Evolutionary conservation across 2,888 invertebrate species (phyloP).

Genomic region (Metacarcinus magister): DNA sequence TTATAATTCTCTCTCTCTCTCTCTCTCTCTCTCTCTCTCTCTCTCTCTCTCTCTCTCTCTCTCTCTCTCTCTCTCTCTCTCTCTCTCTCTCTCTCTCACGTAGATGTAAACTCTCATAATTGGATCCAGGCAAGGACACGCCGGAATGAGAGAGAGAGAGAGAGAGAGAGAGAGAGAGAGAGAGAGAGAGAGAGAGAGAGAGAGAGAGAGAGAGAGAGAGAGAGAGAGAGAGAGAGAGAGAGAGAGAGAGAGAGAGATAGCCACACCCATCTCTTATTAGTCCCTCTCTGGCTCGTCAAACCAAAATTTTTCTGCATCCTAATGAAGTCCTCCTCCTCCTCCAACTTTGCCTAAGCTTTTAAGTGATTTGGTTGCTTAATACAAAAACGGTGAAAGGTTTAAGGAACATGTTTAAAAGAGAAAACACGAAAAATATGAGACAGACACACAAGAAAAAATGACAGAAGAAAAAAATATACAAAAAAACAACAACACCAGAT

Average conservation of each 20-base stretch:
- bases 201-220: constrained; percentile 55
- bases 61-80: no score
- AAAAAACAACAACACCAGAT: no score
- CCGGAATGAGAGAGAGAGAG: constrained; percentile 52
- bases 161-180: constrained; percentile 63
- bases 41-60: no score
- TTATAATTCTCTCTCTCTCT: no score
- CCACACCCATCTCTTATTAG: background rate
- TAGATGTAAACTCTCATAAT: no score
- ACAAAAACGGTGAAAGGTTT: background rate
- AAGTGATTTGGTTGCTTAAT: background rate
- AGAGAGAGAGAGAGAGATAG: background rate
- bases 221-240: constrained; percentile 54
- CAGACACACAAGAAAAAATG: background rate
- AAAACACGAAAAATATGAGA: background rate
- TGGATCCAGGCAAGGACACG: background rate
- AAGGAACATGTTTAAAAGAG: background rate
- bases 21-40: no score
- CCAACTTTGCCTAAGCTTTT: background rate
- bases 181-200: constrained; percentile 55
- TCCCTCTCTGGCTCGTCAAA: background rate
- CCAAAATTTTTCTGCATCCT: background rate
- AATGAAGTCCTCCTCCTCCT: background rate
- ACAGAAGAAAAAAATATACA: background rate
- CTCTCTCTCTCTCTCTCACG: no score